Evolutionary conservation across 2,797 vertebrate genomes (phyloP).

Genomic region (Microcaecilia unicolor): DNA sequence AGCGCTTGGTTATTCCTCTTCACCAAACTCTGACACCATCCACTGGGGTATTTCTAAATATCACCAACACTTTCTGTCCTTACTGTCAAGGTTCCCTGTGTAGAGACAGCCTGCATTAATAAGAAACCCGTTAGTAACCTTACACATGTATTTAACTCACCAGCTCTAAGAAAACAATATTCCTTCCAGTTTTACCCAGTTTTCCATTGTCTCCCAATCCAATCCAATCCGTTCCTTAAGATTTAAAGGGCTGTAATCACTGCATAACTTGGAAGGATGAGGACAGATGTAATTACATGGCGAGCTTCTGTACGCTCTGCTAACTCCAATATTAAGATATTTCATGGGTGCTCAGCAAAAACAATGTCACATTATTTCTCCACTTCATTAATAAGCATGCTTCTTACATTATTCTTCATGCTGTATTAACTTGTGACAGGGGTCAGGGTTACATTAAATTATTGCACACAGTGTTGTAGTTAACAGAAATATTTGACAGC

Average conservation of each 20-base stretch:
- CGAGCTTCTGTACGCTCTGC: conserved; percentile 44
- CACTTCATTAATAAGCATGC: conserved; percentile 66
- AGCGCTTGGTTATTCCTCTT: too few relatives aligned
- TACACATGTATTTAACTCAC: too few relatives aligned
- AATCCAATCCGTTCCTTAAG: conserved; percentile 35
- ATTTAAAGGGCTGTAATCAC: conserved; percentile 44
- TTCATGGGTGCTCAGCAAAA: conserved; percentile 66
- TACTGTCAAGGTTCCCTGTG: too few relatives aligned
- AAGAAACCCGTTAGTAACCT: too few relatives aligned
- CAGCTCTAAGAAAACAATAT: too few relatives aligned
- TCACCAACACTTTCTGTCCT: too few relatives aligned
- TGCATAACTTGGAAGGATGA: conserved; percentile 38
- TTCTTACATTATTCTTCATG: conserved; percentile 68
- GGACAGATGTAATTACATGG: conserved; percentile 44
- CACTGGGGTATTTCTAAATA: too few relatives aligned
- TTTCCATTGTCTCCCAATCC: conserved; percentile 25
- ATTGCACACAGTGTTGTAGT: conserved; percentile 63
- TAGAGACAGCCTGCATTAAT: too few relatives aligned
- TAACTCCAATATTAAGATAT: conserved; percentile 71
- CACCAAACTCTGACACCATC: too few relatives aligned
- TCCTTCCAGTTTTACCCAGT: neutral
- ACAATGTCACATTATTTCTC: conserved; percentile 63
- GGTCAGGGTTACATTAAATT: conserved; percentile 77
- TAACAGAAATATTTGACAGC: conserved; percentile 66
- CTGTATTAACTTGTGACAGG: conserved; percentile 76